Evolutionary conservation across 2,888 invertebrate species (phyloP).

Genomic region (Catocala fraxini): DNA sequence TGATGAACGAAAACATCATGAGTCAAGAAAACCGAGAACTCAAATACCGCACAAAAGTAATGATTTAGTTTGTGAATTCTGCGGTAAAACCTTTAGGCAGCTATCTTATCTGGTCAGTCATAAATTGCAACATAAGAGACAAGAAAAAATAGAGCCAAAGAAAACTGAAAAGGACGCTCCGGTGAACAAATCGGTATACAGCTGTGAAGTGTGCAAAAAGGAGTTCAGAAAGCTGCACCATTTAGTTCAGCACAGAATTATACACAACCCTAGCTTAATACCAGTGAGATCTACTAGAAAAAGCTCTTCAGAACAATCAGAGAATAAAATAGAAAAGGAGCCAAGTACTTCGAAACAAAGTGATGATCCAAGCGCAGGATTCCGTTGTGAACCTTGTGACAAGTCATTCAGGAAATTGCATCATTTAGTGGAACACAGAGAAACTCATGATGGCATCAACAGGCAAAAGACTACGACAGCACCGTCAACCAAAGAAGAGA

Average conservation of each 20-base stretch:
- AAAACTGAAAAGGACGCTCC: slow-evolving; percentile 55
- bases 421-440: slow-evolving; percentile 83
- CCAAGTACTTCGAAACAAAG: slow-evolving; percentile 54
- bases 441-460: slow-evolving; percentile 81
- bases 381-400: slow-evolving; percentile 84
- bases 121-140: slow-evolving; percentile 75
- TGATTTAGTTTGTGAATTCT: slow-evolving; percentile 77
- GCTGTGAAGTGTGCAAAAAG: slow-evolving; percentile 82
- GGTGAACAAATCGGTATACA: slow-evolving; percentile 63
- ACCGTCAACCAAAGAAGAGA: slow-evolving; percentile 40
- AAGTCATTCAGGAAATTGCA: slow-evolving; percentile 85
- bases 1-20: slow-evolving; percentile 57
- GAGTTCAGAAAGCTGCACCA: slow-evolving; percentile 82
- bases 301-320: slow-evolving; percentile 72
- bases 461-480: slow-evolving; percentile 64
- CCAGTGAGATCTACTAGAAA: slow-evolving; percentile 65
- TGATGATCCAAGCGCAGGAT: slow-evolving; percentile 78
- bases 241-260: slow-evolving; percentile 81
- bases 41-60: slow-evolving; percentile 47
- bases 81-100: slow-evolving; percentile 83
- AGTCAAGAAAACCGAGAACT: slow-evolving; percentile 57
- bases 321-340: slow-evolving; percentile 62
- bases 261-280: slow-evolving; percentile 67
- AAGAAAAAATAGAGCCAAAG: slow-evolving; percentile 66
- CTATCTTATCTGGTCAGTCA: slow-evolving; percentile 80